Conservation (phyloP, 2,113 vertebrate species). For the Varanus salvator region DNA sequence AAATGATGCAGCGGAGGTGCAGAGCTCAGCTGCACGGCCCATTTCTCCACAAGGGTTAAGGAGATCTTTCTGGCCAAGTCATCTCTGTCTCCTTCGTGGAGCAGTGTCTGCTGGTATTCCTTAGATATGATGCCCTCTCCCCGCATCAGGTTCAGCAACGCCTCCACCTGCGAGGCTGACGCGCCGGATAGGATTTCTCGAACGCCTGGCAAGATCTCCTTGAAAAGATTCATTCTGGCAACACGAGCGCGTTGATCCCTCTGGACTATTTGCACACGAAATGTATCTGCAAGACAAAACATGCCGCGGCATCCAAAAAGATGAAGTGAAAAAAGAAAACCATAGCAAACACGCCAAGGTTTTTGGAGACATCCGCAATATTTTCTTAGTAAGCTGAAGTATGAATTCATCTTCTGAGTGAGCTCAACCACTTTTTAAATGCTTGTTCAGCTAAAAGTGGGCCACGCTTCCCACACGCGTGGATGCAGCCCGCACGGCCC, state of each 20-base stretch:
- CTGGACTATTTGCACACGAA: neutral
- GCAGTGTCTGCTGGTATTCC: conserved; percentile 76
- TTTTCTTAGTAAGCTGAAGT: conserved; percentile 70
- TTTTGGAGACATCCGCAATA: conserved; percentile 27
- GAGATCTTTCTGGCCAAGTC: conserved; percentile 78
- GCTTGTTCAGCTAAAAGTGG: neutral
- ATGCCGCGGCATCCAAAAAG: conserved; percentile 62
- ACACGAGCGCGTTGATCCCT: neutral
- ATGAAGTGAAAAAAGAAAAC: conserved; percentile 68
- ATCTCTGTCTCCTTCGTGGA: conserved; percentile 70
- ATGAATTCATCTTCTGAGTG: conserved; percentile 8
- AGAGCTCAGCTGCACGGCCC: conserved; percentile 55
- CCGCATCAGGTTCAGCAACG: conserved; percentile 71
- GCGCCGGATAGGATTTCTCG: conserved; percentile 65
- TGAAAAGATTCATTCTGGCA: conserved; percentile 76
- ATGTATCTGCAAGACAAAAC: neutral
- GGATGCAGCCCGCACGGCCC: neutral
- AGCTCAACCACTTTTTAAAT: neutral
- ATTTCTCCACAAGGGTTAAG: conserved; percentile 78
- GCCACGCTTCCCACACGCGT: neutral
- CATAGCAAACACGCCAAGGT: conserved; percentile 24
- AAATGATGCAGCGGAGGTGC: conserved; percentile 30
- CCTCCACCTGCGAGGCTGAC: conserved; percentile 55
- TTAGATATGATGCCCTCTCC: conserved; percentile 76
- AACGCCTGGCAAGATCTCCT: conserved; percentile 76